These are phyloP conservation scores for Brienomyrus longianalis DNA, from an alignment of 2,113 vertebrate species.

Conservation along the genomic window DNA sequence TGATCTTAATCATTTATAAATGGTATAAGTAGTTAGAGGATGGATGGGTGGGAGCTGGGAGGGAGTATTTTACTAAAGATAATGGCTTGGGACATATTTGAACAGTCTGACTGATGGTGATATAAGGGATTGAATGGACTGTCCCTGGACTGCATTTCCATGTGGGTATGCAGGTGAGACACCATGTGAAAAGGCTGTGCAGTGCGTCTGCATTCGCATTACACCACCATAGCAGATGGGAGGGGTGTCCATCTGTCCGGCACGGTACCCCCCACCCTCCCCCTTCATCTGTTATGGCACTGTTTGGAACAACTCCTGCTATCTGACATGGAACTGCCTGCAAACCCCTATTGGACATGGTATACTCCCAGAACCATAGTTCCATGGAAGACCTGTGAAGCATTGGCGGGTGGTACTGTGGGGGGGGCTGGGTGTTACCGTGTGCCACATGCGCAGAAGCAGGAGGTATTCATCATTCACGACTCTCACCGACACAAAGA, in stretches of 20 bases:
- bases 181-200: background rate
- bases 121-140: background rate
- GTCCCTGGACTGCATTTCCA: background rate
- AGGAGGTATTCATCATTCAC: slow-evolving; percentile 24
- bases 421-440: background rate
- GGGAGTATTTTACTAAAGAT: background rate
- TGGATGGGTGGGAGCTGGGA: background rate
- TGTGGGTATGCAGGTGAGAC: background rate
- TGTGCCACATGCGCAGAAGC: background rate
- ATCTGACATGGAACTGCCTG: background rate
- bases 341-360: background rate
- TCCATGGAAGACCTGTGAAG: background rate
- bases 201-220: background rate
- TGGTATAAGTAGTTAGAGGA: background rate
- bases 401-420: background rate
- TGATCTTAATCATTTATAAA: background rate
- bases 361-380: background rate
- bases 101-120: background rate
- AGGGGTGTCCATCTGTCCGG: background rate
- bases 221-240: background rate
- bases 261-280: too few species aligned
- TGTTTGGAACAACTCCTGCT: background rate
- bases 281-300: too few species aligned
- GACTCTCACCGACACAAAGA: slow-evolving; percentile 20
- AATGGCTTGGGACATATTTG: background rate